Percentiles rank a stretch among this genome's conserved stretches.
phyloP scores from a whole-genome alignment of 2,113 vertebrate genomes.

The Hydrochoerus hydrochaeris region DNA sequence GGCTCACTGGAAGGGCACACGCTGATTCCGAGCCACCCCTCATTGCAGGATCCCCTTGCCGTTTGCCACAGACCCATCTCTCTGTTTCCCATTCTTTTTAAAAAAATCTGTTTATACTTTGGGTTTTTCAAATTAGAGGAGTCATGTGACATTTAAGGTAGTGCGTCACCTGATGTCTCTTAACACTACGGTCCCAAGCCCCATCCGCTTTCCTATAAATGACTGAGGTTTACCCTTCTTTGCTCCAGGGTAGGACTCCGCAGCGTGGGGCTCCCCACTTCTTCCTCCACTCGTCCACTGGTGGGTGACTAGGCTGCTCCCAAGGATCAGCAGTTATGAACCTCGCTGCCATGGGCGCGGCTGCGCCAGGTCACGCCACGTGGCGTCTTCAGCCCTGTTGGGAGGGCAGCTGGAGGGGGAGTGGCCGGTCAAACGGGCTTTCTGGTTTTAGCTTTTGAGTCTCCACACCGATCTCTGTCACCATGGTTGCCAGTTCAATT shows the following conservation, averaged over 20 bases:
- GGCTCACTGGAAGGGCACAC: neutral
- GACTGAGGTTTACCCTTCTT: neutral
- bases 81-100: neutral
- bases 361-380: accelerated
- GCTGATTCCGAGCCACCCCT: neutral
- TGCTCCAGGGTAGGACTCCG: neutral
- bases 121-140: neutral
- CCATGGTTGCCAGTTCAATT: no score
- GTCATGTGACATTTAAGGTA: neutral
- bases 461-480: neutral
- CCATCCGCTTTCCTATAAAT: neutral
- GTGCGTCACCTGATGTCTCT: neutral
- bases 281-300: neutral
- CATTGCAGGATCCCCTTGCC: neutral
- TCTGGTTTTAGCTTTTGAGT: neutral
- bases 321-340: neutral
- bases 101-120: neutral
- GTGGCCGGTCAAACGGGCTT: neutral
- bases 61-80: neutral
- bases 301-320: neutral
- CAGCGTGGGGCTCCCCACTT: no score
- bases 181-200: neutral
- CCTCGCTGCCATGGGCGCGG: accelerated
- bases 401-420: neutral
- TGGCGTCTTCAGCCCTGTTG: accelerated